phyloP scores from a whole-genome alignment of 2,888 invertebrate species.

The Aromia moschata region DNA sequence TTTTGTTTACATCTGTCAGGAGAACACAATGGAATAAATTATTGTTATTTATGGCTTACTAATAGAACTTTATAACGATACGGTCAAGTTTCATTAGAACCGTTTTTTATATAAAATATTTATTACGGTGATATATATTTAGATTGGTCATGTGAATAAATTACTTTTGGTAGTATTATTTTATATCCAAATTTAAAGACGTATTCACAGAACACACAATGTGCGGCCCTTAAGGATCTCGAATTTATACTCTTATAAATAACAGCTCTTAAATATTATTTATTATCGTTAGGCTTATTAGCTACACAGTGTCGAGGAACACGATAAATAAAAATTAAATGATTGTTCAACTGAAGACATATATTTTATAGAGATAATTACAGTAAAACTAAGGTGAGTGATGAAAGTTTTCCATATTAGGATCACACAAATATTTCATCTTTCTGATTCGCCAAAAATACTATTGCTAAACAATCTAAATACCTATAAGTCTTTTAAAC shows the following conservation, averaged over 20 bases:
- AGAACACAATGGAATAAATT: constrained; percentile 1
- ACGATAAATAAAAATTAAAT: constrained; percentile 3
- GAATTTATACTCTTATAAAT: constrained; percentile 14
- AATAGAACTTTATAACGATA: constrained; percentile 5
- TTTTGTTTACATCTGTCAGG: background rate
- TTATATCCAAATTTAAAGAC: constrained; percentile 4
- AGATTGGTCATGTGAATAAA: constrained; percentile 9
- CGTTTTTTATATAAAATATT: constrained; percentile 5
- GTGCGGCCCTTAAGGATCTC: constrained; percentile 5
- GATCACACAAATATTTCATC: no score
- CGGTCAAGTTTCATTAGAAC: constrained; percentile 9
- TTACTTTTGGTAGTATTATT: constrained; percentile 11
- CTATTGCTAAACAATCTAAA: no score
- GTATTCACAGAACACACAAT: constrained; percentile 7
- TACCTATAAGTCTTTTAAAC: no score
- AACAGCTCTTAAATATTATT: constrained; percentile 18
- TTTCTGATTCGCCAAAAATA: no score
- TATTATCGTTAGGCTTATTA: constrained; percentile 8
- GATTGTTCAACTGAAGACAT: background rate
- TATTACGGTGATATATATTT: constrained; percentile 8
- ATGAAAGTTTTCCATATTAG: no score
- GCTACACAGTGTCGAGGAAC: background rate
- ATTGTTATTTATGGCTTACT: constrained; percentile 10
- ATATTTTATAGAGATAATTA: no score
- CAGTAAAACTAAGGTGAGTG: no score